Evolutionary conservation across 2,888 invertebrate species (phyloP).

Genomic region (Serripes groenlandicus): DNA sequence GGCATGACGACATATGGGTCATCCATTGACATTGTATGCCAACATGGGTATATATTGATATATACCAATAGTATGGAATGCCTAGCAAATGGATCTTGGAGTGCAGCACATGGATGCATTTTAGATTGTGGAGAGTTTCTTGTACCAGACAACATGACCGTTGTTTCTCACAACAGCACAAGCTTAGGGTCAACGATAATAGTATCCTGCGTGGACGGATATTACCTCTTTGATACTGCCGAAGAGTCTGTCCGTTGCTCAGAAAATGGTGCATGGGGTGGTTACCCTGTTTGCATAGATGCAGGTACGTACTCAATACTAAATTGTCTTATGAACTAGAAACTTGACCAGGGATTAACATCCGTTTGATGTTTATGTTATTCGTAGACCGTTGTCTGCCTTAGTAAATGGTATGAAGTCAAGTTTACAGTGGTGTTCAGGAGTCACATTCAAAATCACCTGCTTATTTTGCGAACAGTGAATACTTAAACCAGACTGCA

Average conservation of each 20-base stretch:
- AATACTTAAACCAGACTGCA: too few species aligned
- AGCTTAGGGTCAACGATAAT: not conserved
- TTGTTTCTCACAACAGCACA: not conserved
- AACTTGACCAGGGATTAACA: too few species aligned
- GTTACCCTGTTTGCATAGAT: not conserved
- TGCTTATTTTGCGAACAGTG: too few species aligned
- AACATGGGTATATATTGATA: not conserved
- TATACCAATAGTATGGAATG: not conserved
- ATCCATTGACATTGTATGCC: not conserved
- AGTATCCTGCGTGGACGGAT: not conserved
- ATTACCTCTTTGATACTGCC: not conserved
- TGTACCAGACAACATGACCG: not conserved
- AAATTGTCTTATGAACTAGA: too few species aligned
- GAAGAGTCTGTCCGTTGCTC: not conserved
- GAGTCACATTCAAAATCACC: too few species aligned
- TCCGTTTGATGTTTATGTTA: too few species aligned
- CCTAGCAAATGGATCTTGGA: not conserved
- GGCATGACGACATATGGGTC: not conserved
- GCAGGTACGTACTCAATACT: too few species aligned
- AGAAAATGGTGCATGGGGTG: not conserved
- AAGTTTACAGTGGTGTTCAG: too few species aligned
- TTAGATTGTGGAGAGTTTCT: not conserved
- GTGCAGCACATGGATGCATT: not conserved
- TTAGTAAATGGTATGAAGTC: too few species aligned
- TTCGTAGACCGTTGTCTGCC: too few species aligned